Percentiles rank a stretch among this genome's conserved stretches.
These are phyloP conservation scores for Thunnus albacares DNA, from an alignment of 2,797 vertebrate genomes.

Conservation along the genomic window DNA sequence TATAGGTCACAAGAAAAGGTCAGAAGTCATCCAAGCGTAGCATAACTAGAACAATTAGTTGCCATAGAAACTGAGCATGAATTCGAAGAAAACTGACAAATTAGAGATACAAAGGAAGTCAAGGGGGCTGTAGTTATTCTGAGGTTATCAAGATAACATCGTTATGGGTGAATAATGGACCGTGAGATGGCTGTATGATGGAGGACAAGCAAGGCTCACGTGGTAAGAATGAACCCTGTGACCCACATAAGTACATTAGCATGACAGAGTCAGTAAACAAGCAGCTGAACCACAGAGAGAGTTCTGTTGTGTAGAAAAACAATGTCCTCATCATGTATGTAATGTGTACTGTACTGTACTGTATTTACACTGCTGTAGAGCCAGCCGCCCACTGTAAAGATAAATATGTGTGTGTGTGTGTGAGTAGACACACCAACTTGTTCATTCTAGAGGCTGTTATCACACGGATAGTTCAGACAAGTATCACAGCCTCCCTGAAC, in stretches of 20 bases:
- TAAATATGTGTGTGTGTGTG: constrained; percentile 46
- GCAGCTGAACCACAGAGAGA: constrained; percentile 62
- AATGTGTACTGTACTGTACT: constrained; percentile 39
- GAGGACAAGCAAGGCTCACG: constrained; percentile 45
- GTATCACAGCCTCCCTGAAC: constrained; percentile 75
- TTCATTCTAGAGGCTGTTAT: constrained; percentile 77
- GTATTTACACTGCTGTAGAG: constrained; percentile 61
- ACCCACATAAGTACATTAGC: constrained; percentile 78
- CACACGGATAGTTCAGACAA: constrained; percentile 75
- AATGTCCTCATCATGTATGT: constrained; percentile 63
- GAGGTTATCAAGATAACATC: constrained; percentile 68
- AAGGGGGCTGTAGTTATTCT: constrained; percentile 50
- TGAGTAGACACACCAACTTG: constrained; percentile 59
- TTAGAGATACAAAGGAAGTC: constrained; percentile 53
- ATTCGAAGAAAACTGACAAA: constrained; percentile 38
- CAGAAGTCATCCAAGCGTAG: constrained; percentile 34
- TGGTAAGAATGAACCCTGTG: constrained; percentile 70
- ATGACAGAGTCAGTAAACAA: constrained; percentile 70
- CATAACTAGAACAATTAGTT: constrained; percentile 52
- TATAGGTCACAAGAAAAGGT: constrained; percentile 33
- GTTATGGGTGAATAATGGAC: constrained; percentile 71
- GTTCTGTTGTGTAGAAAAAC: constrained; percentile 61
- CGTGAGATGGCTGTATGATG: constrained; percentile 47
- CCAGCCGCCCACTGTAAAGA: constrained; percentile 58
- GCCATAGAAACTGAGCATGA: constrained; percentile 44